Evolutionary conservation across 1,140 invertebrate genomes (phyloP).

Genomic region (Sinonovacula constricta): DNA sequence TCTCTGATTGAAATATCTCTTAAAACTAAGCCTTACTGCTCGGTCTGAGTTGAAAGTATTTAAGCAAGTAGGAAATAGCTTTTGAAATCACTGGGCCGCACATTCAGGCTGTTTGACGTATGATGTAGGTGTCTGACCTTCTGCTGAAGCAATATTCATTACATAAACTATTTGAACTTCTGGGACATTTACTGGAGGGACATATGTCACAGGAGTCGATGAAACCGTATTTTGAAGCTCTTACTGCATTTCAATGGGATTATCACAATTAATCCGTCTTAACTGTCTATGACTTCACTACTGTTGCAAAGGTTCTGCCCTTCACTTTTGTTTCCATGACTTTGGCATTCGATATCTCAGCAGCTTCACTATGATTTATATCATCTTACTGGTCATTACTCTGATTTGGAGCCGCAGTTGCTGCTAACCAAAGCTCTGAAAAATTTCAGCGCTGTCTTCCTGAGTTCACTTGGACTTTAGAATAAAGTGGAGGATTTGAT

Average conservation of each 20-base stretch:
- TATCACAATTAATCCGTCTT: conserved; percentile 44
- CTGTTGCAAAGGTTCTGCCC: too few species aligned
- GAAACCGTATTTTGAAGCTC: conserved; percentile 40
- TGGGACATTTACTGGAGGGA: conserved; percentile 38
- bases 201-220: conserved; percentile 39
- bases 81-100: conserved; percentile 36
- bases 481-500: too few species aligned
- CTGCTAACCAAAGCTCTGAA: too few species aligned
- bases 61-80: conserved; percentile 42
- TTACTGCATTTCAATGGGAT: conserved; percentile 33
- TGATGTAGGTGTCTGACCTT: conserved; percentile 43
- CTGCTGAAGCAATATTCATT: conserved; percentile 39
- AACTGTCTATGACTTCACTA: too few species aligned
- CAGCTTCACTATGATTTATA: too few species aligned
- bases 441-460: too few species aligned
- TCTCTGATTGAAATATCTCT: conserved; percentile 43
- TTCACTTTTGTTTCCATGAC: too few species aligned
- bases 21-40: conserved; percentile 29
- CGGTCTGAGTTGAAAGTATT: conserved; percentile 33
- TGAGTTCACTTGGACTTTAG: too few species aligned
- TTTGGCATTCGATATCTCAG: too few species aligned
- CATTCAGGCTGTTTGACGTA: conserved; percentile 35
- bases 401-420: too few species aligned
- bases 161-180: conserved; percentile 38
- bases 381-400: too few species aligned